Conservation (phyloP, 2,797 vertebrate species). For the Eulemur albifrons region DNA sequence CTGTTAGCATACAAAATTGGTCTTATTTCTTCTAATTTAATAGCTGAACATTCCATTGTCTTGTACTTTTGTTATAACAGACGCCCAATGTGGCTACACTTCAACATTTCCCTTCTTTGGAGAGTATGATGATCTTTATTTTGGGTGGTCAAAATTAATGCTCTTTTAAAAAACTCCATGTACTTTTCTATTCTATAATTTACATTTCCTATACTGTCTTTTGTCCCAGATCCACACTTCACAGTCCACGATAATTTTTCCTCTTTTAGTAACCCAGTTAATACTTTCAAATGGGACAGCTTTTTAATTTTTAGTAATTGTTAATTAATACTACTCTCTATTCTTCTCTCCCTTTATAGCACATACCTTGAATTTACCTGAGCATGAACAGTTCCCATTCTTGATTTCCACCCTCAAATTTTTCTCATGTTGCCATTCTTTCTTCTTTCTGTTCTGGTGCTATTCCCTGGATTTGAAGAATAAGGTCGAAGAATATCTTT, state of each 20-base stretch:
- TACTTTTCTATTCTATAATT: neutral
- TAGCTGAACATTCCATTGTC: neutral
- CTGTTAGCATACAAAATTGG: neutral
- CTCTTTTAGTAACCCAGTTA: conserved; percentile 37
- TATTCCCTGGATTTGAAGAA: neutral
- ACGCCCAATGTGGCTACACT: accelerated
- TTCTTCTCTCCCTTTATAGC: neutral
- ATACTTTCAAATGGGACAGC: conserved; percentile 17
- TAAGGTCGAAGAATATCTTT: neutral
- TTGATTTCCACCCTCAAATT: neutral
- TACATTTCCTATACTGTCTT: neutral
- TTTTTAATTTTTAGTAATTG: conserved; percentile 12
- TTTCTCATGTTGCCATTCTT: neutral
- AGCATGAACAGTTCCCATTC: neutral
- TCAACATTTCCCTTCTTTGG: neutral
- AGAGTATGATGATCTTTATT: neutral
- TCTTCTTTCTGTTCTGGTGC: neutral
- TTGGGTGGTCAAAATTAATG: neutral
- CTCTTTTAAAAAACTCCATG: neutral
- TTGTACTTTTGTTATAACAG: neutral
- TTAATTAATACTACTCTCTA: neutral
- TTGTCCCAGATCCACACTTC: conserved; percentile 25
- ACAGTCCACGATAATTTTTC: neutral
- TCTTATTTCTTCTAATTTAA: neutral
- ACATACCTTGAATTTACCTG: neutral